Percentiles rank a stretch among this genome's conserved stretches.
phyloP scores from a whole-genome alignment of 2,797 vertebrate species.

The Hydrophis major region DNA sequence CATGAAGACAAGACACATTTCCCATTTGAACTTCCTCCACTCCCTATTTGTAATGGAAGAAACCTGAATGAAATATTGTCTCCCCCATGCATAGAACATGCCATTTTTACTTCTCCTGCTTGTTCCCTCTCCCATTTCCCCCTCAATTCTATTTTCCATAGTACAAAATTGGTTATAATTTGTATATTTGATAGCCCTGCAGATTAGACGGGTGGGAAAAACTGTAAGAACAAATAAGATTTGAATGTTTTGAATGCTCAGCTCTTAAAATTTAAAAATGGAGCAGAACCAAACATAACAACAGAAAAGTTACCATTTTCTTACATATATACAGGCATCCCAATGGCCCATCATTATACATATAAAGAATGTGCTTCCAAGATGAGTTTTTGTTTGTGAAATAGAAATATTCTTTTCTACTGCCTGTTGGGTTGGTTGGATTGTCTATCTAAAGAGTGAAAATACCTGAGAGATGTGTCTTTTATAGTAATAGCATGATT shows the following conservation, averaged over 20 bases:
- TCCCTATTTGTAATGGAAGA: slow-evolving; percentile 15
- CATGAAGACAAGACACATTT: slow-evolving; percentile 18
- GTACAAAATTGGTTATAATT: neutral
- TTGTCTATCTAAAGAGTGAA: neutral
- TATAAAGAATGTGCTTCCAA: neutral
- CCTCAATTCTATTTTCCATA: neutral
- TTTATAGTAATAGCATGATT: neutral
- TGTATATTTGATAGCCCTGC: neutral
- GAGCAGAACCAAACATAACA: neutral
- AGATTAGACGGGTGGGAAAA: neutral
- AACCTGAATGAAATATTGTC: slow-evolving; percentile 18
- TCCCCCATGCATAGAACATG: slow-evolving; percentile 23
- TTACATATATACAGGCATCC: neutral
- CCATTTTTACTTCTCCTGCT: neutral
- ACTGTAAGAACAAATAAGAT: neutral
- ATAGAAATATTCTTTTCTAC: neutral
- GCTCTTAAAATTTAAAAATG: neutral
- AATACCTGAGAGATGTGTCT: slow-evolving; percentile 16
- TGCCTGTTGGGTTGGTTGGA: slow-evolving; percentile 14
- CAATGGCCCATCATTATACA: neutral
- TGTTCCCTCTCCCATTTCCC: neutral
- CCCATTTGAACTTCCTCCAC: slow-evolving; percentile 7
- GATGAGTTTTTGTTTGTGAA: neutral
- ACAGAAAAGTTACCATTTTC: neutral
- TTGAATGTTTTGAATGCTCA: neutral